These are phyloP conservation scores for Pandemis heparana DNA, from an alignment of 2,888 invertebrate species.

Conservation along the genomic window DNA sequence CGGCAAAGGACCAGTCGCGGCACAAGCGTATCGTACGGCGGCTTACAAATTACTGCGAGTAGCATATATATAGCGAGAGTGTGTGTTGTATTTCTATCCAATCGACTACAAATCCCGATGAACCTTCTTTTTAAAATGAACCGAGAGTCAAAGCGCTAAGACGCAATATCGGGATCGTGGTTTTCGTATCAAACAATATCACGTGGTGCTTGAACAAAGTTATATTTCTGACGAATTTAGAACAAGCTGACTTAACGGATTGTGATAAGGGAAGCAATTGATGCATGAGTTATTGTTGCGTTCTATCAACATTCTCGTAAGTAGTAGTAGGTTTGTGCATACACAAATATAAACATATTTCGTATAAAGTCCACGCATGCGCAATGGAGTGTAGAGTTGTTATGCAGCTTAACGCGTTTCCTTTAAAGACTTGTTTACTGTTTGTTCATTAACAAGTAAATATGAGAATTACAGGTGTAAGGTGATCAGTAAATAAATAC, in stretches of 20 bases:
- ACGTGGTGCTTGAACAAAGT: conserved; percentile 13
- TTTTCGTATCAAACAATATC: conserved; percentile 19
- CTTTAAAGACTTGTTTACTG: background rate
- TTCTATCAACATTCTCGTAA: background rate
- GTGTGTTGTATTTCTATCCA: conserved; percentile 6
- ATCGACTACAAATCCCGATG: background rate
- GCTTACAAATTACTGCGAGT: conserved; percentile 17
- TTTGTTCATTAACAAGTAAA: too few species aligned
- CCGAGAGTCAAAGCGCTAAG: conserved; percentile 7
- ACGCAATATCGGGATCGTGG: conserved; percentile 2
- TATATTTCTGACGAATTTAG: background rate
- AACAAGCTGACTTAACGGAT: background rate
- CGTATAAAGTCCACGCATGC: conserved; percentile 4
- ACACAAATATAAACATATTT: background rate
- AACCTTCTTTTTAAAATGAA: conserved; percentile 19
- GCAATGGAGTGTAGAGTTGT: background rate
- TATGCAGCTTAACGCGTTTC: background rate
- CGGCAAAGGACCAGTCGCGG: background rate
- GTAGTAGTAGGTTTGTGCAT: too few species aligned
- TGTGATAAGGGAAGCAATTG: conserved; percentile 14
- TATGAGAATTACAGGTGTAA: too few species aligned
- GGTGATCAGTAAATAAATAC: too few species aligned
- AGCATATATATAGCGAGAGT: background rate
- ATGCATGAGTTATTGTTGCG: background rate
- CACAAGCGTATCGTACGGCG: conserved; percentile 25